These are phyloP conservation scores for Leptogaster cylindrica DNA, from an alignment of 2,888 invertebrate genomes.

Conservation along the genomic window DNA sequence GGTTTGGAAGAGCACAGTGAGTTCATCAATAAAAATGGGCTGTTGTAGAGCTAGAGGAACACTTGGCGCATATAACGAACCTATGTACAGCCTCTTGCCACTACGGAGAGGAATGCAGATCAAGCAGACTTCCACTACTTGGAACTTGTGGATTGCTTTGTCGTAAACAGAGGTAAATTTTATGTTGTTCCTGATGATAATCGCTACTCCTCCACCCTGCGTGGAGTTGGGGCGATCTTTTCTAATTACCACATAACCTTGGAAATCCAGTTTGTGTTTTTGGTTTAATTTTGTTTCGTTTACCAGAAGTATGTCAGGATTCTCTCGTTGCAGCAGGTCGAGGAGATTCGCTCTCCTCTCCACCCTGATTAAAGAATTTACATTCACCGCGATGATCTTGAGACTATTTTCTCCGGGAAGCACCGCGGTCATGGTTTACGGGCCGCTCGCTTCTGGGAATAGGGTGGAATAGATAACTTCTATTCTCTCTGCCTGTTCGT, in stretches of 20 bases:
- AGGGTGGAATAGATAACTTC: not conserved
- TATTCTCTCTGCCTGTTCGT: not conserved
- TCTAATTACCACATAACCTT: not conserved
- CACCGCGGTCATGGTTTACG: not conserved
- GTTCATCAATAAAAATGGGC: not conserved
- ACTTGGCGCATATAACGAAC: not conserved
- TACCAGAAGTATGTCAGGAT: not conserved
- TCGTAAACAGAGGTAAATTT: not conserved
- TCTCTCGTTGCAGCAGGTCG: not conserved
- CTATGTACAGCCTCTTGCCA: not conserved
- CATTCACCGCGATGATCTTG: not conserved
- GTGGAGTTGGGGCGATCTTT: constrained; percentile 2
- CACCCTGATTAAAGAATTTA: not conserved
- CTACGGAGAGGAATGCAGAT: not conserved
- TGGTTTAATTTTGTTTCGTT: not conserved
- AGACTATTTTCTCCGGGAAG: not conserved
- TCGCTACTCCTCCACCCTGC: not conserved
- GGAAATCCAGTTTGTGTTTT: not conserved
- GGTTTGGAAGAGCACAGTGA: not conserved
- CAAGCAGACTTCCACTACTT: not conserved
- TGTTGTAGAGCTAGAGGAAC: too few relatives aligned
- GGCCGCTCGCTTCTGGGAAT: not conserved
- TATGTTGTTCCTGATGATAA: not conserved
- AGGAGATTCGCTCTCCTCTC: not conserved
- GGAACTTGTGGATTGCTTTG: not conserved